A percentile compares a stretch with the other conserved stretches of the same genome.
These are phyloP conservation scores for Acromyrmex echinatior DNA, from an alignment of 1,140 invertebrate genomes.

Conservation along the genomic window DNA sequence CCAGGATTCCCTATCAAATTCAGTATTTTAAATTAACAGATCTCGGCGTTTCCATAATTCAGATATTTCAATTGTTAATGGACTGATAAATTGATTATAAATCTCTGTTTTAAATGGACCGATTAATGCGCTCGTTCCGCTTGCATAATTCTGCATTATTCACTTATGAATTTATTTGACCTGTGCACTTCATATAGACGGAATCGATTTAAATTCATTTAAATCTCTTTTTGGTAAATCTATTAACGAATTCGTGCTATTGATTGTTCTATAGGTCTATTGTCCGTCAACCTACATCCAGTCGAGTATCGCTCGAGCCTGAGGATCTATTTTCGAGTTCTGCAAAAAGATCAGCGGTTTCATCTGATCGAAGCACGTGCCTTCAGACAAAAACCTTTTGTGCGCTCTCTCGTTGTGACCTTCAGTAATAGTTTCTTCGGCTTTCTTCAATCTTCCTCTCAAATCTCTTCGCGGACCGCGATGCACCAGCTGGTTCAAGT, in stretches of 20 bases:
- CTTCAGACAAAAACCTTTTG: conserved; percentile 6
- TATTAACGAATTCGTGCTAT: not conserved
- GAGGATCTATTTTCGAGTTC: conserved; percentile 21
- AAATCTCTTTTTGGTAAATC: not conserved
- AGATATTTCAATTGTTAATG: not conserved
- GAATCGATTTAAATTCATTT: not conserved
- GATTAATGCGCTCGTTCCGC: not conserved
- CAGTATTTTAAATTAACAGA: not conserved
- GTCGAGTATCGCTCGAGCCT: not conserved
- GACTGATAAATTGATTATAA: not conserved
- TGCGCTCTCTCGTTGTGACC: not conserved
- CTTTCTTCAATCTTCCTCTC: not conserved
- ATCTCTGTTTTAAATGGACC: not conserved
- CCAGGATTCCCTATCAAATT: not conserved
- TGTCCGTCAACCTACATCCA: conserved; percentile 19
- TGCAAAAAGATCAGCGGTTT: conserved; percentile 17
- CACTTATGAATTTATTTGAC: not conserved
- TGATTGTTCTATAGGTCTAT: not conserved
- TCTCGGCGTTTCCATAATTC: not conserved
- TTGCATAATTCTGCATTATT: not conserved
- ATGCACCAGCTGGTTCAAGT: not conserved
- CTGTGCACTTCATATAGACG: not conserved
- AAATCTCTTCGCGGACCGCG: not conserved
- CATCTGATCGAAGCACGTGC: not conserved
- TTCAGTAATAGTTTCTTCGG: conserved; percentile 7